These are phyloP conservation scores for Ctenodactylus gundi DNA, from an alignment of 2,113 vertebrate species.

Conservation along the genomic window DNA sequence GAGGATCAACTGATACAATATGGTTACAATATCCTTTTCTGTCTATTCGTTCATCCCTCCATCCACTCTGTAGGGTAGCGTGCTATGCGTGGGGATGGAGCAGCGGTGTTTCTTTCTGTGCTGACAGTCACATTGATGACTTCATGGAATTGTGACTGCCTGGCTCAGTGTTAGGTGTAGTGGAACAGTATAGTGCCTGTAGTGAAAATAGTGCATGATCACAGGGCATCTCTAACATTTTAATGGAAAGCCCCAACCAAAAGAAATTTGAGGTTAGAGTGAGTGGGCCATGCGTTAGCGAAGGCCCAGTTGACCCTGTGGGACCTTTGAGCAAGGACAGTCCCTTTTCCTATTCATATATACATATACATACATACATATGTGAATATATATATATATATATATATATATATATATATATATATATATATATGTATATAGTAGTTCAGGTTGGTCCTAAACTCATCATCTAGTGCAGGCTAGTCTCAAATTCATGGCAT, in stretches of 20 bases:
- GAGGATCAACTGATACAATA: slow-evolving; percentile 5
- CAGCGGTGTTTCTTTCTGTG: background rate
- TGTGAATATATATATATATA: too few relatives aligned
- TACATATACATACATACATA: too few relatives aligned
- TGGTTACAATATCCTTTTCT: slow-evolving; percentile 31
- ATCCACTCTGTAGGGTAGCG: background rate
- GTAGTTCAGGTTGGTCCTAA: too few relatives aligned
- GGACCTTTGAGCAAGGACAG: background rate
- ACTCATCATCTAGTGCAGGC: too few relatives aligned
- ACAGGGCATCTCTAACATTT: background rate
- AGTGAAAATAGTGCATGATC: background rate
- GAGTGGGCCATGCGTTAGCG: background rate
- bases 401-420: too few relatives aligned
- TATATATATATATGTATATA: too few relatives aligned
- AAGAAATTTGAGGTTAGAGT: background rate
- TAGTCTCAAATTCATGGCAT: too few relatives aligned
- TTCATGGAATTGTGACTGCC: background rate
- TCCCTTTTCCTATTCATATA: too few relatives aligned
- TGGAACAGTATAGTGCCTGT: background rate
- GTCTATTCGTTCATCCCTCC: background rate
- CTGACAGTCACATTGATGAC: background rate
- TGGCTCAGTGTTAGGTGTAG: background rate
- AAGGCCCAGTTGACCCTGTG: background rate
- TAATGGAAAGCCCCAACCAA: too few relatives aligned
- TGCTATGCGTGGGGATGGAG: background rate